Evolutionary conservation across 2,113 vertebrate genomes (phyloP).

Genomic region (Eublepharis macularius): DNA sequence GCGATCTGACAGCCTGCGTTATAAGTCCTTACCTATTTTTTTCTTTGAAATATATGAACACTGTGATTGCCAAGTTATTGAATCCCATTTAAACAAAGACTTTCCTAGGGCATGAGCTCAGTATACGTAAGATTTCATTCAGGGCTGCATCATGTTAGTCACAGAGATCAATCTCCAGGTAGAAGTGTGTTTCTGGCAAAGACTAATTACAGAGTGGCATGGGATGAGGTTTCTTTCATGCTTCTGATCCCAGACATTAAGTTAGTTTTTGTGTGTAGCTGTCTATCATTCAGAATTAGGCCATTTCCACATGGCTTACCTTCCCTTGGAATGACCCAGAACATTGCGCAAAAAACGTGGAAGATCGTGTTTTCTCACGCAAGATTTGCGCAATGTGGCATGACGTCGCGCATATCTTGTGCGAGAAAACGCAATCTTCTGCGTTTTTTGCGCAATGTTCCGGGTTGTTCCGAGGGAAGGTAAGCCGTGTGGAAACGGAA

Average conservation of each 20-base stretch:
- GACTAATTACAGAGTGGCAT: background rate
- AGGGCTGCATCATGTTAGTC: background rate
- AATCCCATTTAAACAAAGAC: background rate
- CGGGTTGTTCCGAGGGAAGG: too few relatives aligned
- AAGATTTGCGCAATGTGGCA: too few relatives aligned
- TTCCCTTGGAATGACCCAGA: too few relatives aligned
- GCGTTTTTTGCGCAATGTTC: too few relatives aligned
- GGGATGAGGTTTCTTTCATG: too few relatives aligned
- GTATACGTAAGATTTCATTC: background rate
- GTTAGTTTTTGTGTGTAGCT: background rate
- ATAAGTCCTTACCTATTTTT: slow-evolving; percentile 23
- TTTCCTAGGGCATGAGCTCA: background rate
- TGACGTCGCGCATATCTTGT: too few relatives aligned
- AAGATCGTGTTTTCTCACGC: too few relatives aligned
- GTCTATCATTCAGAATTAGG: background rate
- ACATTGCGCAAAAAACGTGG: too few relatives aligned
- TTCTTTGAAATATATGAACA: background rate
- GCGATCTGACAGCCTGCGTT: background rate
- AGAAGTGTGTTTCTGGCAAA: background rate
- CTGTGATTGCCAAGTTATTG: background rate
- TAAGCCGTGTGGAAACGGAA: too few relatives aligned
- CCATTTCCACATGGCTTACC: too few relatives aligned
- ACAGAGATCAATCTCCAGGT: background rate
- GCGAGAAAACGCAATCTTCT: too few relatives aligned
- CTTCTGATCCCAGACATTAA: background rate